Evolutionary conservation across 2,888 invertebrate genomes (phyloP).

Genomic region (Trypoxylon attenuatum): DNA sequence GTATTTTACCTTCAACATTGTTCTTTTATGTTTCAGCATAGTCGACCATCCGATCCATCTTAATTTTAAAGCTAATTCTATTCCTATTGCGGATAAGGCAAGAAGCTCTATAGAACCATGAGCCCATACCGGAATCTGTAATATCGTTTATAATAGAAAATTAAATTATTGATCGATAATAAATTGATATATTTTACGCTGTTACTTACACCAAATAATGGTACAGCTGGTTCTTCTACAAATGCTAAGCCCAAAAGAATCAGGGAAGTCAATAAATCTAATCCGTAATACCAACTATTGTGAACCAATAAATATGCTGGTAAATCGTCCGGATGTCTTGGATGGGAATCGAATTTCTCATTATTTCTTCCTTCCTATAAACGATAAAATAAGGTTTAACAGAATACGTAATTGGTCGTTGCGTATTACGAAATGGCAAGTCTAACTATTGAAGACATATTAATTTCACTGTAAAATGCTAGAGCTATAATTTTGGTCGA

Average conservation of each 20-base stretch:
- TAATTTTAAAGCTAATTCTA: constrained; percentile 86
- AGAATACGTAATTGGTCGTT: no score
- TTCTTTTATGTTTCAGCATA: constrained; percentile 89
- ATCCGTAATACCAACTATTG: constrained; percentile 89
- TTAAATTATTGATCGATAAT: background rate
- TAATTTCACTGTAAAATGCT: no score
- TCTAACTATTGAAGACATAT: no score
- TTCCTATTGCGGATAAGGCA: constrained; percentile 84
- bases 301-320: constrained; percentile 92
- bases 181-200: no score
- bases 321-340: constrained; percentile 86
- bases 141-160: constrained; percentile 13
- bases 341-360: constrained; percentile 93
- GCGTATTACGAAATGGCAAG: no score
- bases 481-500: no score
- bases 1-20: constrained; percentile 85
- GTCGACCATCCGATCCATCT: constrained; percentile 91
- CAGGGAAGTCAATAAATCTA: constrained; percentile 86
- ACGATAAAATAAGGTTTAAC: no score
- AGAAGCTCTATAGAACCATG: constrained; percentile 89
- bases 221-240: constrained; percentile 88
- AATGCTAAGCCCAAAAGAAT: constrained; percentile 85
- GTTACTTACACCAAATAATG: constrained; percentile 80
- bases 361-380: constrained; percentile 90
- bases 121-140: constrained; percentile 84